A percentile compares a stretch with the other conserved stretches of the same genome.
phyloP scores from a whole-genome alignment of 2,113 vertebrate species.

The Neotragus pygmaeus region DNA sequence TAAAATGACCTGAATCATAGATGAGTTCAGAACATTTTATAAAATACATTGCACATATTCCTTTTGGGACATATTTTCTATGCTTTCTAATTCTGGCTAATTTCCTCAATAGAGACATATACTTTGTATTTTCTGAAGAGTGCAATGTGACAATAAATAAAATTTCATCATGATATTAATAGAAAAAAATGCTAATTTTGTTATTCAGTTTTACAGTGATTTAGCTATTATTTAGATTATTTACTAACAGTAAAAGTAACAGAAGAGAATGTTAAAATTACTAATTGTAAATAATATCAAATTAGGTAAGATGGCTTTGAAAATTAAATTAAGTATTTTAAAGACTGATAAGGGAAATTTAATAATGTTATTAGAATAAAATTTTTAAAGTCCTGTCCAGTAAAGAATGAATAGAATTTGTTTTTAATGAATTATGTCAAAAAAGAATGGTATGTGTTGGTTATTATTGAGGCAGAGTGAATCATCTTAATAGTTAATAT shows the following conservation, averaged over 20 bases:
- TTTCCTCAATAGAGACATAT: neutral
- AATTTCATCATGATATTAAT: neutral
- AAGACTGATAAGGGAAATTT: neutral
- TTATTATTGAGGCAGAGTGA: neutral
- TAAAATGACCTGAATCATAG: neutral
- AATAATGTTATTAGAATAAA: neutral
- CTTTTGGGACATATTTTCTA: neutral
- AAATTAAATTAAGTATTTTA: constrained; percentile 1
- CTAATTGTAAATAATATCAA: neutral
- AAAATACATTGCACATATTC: neutral
- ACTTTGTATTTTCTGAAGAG: neutral
- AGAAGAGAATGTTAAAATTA: neutral
- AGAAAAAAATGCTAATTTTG: neutral
- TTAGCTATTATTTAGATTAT: neutral
- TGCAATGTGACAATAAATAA: neutral
- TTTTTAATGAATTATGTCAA: neutral
- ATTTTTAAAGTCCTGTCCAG: neutral
- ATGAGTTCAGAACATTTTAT: neutral
- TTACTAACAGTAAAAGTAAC: neutral
- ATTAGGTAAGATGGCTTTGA: neutral
- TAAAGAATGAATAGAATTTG: neutral
- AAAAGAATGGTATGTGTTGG: neutral
- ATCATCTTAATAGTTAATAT: neutral
- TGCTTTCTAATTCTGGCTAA: neutral
- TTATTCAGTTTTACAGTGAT: neutral